Evolutionary conservation across 2,888 invertebrate genomes (phyloP).

Genomic region (Lutraria lutraria): DNA sequence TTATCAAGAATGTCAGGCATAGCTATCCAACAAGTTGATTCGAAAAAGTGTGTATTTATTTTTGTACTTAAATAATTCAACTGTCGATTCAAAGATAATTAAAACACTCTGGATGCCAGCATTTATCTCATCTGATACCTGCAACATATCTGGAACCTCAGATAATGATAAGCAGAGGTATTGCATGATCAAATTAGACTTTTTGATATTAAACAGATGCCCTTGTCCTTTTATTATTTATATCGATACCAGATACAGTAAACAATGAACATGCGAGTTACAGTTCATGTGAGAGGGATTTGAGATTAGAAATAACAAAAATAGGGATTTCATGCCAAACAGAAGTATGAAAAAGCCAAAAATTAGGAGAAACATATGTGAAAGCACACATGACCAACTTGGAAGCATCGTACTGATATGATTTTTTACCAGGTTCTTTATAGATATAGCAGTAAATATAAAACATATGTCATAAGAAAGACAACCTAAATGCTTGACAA

Average conservation of each 20-base stretch:
- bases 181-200: slow-evolving; percentile 16
- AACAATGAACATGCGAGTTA: slow-evolving; percentile 14
- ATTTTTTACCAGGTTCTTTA: background rate
- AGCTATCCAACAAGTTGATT: no score
- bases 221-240: slow-evolving; percentile 16
- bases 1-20: no score
- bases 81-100: slow-evolving; percentile 23
- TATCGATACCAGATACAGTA: background rate
- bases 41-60: background rate
- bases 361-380: background rate
- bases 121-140: background rate
- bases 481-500: no score
- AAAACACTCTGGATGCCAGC: slow-evolving; percentile 2
- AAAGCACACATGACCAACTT: background rate
- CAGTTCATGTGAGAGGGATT: slow-evolving; percentile 10
- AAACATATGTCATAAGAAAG: no score
- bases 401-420: background rate
- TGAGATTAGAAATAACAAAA: slow-evolving; percentile 1
- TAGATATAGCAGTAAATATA: no score
- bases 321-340: slow-evolving; percentile 27
- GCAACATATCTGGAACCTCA: background rate
- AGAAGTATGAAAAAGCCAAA: slow-evolving; percentile 17
- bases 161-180: slow-evolving; percentile 11
- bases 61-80: slow-evolving; percentile 16
- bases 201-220: slow-evolving; percentile 13